Percentiles rank a stretch among this genome's conserved stretches.
phyloP scores from a whole-genome alignment of 2,888 invertebrate species.

The Stenotaenia linearis region DNA sequence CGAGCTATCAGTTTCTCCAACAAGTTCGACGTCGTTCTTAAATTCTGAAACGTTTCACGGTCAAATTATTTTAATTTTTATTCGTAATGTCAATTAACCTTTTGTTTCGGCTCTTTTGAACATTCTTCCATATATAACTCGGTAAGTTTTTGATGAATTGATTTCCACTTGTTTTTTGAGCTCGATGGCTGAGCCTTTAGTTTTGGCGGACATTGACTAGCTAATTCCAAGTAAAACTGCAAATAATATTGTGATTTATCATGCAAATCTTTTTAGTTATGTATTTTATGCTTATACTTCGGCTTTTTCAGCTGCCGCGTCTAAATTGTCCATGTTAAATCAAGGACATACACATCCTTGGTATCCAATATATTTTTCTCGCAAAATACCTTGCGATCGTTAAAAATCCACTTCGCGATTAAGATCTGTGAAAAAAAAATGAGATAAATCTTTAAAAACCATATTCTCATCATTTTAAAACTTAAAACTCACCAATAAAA shows the following conservation, averaged over 20 bases:
- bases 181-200: neutral
- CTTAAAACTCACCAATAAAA: neutral
- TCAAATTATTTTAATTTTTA: neutral
- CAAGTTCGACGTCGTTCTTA: constrained; percentile 48
- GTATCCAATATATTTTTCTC: too few relatives aligned
- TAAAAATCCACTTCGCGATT: neutral
- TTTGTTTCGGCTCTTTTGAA: constrained; percentile 27
- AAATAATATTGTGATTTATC: neutral
- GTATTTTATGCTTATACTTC: neutral
- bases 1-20: constrained; percentile 76
- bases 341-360: too few relatives aligned
- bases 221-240: constrained; percentile 7
- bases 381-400: too few relatives aligned
- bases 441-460: too few relatives aligned
- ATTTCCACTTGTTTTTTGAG: constrained; percentile 30
- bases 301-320: neutral
- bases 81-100: constrained; percentile 10
- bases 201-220: constrained; percentile 2
- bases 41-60: constrained; percentile 33
- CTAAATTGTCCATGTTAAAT: too few relatives aligned
- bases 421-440: neutral
- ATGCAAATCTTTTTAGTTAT: neutral
- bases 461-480: too few relatives aligned
- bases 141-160: constrained; percentile 35
- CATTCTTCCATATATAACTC: constrained; percentile 35